Percentiles rank a stretch among this genome's conserved stretches.
Conservation (phyloP, 2,797 vertebrate genomes). For the Gymnocypris eckloni region DNA sequence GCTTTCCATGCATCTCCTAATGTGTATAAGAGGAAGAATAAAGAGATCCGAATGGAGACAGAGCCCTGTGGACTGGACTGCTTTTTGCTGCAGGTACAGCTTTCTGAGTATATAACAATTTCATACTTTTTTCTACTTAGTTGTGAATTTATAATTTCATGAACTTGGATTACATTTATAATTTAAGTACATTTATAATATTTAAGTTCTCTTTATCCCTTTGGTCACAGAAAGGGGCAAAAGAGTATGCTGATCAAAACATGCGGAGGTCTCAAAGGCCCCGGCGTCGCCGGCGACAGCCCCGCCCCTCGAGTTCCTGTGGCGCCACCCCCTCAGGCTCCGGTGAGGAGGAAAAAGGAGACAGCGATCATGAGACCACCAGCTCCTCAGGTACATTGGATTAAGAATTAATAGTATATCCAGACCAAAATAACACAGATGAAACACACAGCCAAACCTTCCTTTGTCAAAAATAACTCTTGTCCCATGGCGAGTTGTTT, state of each 20-base stretch:
- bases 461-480: neutral
- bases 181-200: neutral
- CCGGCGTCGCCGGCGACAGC: conserved; percentile 83
- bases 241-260: conserved; percentile 93
- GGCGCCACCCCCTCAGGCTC: conserved; percentile 81
- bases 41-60: conserved; percentile 93
- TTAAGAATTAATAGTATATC: conserved; percentile 2
- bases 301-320: conserved; percentile 78
- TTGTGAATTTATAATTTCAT: neutral
- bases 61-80: conserved; percentile 93
- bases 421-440: conserved; percentile 12
- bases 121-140: neutral
- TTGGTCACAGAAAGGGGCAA: conserved; percentile 91
- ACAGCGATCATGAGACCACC: conserved; percentile 95
- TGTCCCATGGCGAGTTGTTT: neutral
- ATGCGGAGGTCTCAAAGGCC: conserved; percentile 88
- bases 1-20: conserved; percentile 97
- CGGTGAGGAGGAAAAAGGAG: conserved; percentile 83
- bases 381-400: conserved; percentile 82
- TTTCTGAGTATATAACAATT: neutral
- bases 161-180: neutral
- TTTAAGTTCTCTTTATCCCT: neutral
- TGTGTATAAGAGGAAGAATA: conserved; percentile 95
- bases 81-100: conserved; percentile 90
- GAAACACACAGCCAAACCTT: neutral